A percentile compares a stretch with the other conserved stretches of the same genome.
Conservation (phyloP, 2,113 vertebrate genomes). For the Hydrochoerus hydrochaeris region DNA sequence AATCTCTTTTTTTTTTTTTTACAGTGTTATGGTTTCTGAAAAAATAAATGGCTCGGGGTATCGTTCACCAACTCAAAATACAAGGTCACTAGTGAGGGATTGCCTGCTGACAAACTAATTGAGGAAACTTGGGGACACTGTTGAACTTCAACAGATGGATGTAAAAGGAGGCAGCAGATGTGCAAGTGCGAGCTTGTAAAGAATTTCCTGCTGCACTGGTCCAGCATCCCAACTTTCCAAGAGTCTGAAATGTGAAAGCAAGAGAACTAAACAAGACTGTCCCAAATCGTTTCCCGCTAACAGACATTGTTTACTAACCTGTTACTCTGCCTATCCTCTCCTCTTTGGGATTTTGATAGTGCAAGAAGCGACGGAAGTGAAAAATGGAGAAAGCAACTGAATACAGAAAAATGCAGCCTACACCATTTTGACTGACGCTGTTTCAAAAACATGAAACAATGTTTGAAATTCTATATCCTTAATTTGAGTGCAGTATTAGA, state of each 20-base stretch:
- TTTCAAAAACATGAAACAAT: not conserved
- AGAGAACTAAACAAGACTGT: slow-evolving; percentile 67
- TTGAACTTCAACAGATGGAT: slow-evolving; percentile 81
- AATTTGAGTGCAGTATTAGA: not conserved
- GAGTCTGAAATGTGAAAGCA: slow-evolving; percentile 67
- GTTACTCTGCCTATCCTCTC: not conserved
- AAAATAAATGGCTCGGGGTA: slow-evolving; percentile 46
- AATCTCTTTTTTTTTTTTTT: slow-evolving; percentile 29
- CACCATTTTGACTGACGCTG: not conserved
- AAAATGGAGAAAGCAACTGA: slow-evolving; percentile 10
- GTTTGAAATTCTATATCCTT: not conserved
- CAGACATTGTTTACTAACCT: slow-evolving; percentile 29
- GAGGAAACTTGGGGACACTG: slow-evolving; percentile 80
- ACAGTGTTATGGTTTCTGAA: slow-evolving; percentile 48
- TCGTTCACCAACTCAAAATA: slow-evolving; percentile 75
- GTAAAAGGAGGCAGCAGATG: slow-evolving; percentile 82
- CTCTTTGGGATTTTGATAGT: not conserved
- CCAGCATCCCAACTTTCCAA: slow-evolving; percentile 69
- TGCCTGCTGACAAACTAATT: slow-evolving; percentile 82
- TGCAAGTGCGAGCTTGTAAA: slow-evolving; percentile 75
- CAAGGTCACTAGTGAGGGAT: slow-evolving; percentile 70
- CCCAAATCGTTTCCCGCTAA: slow-evolving; percentile 65
- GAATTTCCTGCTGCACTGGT: slow-evolving; percentile 63
- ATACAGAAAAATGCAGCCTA: not conserved
- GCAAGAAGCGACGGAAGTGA: not conserved